Conservation (phyloP, 2,888 invertebrate species). For the Serripes groenlandicus region DNA sequence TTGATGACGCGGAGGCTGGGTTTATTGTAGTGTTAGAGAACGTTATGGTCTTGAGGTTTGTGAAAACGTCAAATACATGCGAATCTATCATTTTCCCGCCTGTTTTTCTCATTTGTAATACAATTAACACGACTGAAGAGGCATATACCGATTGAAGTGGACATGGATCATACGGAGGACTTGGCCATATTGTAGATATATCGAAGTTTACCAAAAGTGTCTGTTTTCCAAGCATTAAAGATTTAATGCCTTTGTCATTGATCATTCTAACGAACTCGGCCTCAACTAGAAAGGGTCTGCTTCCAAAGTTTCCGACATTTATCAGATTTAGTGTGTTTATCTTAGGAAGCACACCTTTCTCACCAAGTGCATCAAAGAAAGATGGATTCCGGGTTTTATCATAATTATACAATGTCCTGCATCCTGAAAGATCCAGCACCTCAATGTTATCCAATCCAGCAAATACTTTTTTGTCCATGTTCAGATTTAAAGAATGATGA, state of each 20-base stretch:
- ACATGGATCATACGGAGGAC: background rate
- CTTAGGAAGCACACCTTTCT: background rate
- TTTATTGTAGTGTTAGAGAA: background rate
- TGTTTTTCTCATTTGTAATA: background rate
- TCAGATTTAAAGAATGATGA: background rate
- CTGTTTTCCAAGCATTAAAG: background rate
- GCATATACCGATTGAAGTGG: background rate
- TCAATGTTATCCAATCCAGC: background rate
- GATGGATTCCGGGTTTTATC: background rate
- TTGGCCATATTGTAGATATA: background rate
- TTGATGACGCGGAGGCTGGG: background rate
- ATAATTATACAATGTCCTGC: background rate
- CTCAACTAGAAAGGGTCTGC: background rate
- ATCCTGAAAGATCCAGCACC: slow-evolving; percentile 3
- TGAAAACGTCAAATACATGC: background rate
- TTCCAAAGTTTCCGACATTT: background rate
- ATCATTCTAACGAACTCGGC: background rate
- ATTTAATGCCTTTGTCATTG: background rate
- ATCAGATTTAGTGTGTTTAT: background rate
- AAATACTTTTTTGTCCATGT: background rate
- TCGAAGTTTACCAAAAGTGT: background rate
- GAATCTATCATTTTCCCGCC: background rate
- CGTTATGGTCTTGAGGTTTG: background rate
- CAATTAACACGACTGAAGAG: background rate
- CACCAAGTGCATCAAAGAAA: background rate